phyloP scores from a whole-genome alignment of 2,888 invertebrate genomes.

The Eurytoma adleriae region DNA sequence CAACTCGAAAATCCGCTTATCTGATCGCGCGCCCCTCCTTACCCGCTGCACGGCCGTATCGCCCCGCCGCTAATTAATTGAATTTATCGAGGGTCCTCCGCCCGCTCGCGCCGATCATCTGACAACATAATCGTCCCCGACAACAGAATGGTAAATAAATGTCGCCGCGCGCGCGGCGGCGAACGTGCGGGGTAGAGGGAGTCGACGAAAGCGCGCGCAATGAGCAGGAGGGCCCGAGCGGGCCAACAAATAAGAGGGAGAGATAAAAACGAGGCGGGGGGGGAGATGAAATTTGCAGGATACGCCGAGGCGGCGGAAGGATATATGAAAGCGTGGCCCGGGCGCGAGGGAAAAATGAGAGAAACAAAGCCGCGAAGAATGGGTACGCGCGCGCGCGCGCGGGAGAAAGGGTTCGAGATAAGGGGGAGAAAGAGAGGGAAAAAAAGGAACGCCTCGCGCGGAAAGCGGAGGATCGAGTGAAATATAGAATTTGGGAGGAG shows the following conservation, averaged over 20 bases:
- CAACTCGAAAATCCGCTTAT: slow-evolving; percentile 54
- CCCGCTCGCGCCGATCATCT: slow-evolving; percentile 47
- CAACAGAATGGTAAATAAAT: slow-evolving; percentile 58
- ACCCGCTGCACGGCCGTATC: background rate
- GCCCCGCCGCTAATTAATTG: slow-evolving; percentile 55
- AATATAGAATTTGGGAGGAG: too few relatives aligned
- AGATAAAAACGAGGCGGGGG: background rate
- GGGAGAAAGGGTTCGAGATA: slow-evolving; percentile 40
- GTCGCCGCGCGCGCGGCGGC: slow-evolving; percentile 12
- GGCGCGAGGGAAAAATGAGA: slow-evolving; percentile 51
- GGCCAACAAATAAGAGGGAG: slow-evolving; percentile 10
- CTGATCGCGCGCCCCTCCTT: slow-evolving; percentile 38
- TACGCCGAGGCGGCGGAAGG: background rate
- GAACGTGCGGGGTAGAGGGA: slow-evolving; percentile 22
- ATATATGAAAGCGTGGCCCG: background rate
- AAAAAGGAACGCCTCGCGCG: slow-evolving; percentile 22
- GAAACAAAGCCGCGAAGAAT: slow-evolving; percentile 49
- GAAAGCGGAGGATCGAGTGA: background rate
- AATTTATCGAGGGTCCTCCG: slow-evolving; percentile 54
- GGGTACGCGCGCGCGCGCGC: slow-evolving; percentile 56
- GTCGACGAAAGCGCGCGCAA: background rate
- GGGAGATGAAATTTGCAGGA: too few relatives aligned
- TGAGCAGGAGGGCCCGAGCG: background rate
- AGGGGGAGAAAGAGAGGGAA: slow-evolving; percentile 49
- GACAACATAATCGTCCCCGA: slow-evolving; percentile 58